These are phyloP conservation scores for Trinectes maculatus DNA, from an alignment of 2,113 vertebrate species.

Conservation along the genomic window DNA sequence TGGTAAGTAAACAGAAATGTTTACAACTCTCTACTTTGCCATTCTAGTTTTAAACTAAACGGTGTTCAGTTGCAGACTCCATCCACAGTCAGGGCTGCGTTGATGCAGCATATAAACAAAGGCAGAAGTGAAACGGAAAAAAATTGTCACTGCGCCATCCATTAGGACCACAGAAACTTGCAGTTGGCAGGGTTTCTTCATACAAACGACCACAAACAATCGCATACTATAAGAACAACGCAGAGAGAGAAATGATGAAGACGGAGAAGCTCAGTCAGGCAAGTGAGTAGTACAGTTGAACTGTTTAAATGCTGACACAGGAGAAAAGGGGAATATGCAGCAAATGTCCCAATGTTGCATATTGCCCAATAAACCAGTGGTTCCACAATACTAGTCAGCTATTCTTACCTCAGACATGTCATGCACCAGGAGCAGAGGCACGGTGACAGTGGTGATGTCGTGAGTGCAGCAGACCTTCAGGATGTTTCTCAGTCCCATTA, in stretches of 20 bases:
- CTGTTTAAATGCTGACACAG: not conserved
- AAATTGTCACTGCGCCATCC: not conserved
- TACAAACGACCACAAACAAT: too few species aligned
- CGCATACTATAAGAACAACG: too few species aligned
- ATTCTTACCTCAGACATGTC: conserved; percentile 96
- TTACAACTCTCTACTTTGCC: conserved; percentile 15
- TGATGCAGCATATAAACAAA: conserved; percentile 1
- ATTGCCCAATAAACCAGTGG: too few species aligned
- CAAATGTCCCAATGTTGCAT: too few species aligned
- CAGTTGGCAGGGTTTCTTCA: not conserved
- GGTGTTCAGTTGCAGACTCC: conserved; percentile 12
- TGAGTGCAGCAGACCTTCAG: conserved; percentile 98
- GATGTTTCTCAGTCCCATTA: conserved; percentile 97
- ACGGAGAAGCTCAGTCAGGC: too few species aligned
- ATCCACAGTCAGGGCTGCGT: conserved; percentile 13
- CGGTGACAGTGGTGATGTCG: conserved; percentile 93
- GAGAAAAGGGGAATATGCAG: not conserved
- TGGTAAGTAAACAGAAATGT: conserved; percentile 24
- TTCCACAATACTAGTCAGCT: not conserved
- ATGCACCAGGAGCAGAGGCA: conserved; percentile 94
- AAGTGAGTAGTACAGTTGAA: too few species aligned
- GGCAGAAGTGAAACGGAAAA: conserved; percentile 2
- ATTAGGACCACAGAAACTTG: not conserved
- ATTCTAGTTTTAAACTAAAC: conserved; percentile 25
- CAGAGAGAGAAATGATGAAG: not conserved